Base-by-base conservation (phyloP, 1,140 invertebrate species). In the Oryctes rhinoceros region DNA sequence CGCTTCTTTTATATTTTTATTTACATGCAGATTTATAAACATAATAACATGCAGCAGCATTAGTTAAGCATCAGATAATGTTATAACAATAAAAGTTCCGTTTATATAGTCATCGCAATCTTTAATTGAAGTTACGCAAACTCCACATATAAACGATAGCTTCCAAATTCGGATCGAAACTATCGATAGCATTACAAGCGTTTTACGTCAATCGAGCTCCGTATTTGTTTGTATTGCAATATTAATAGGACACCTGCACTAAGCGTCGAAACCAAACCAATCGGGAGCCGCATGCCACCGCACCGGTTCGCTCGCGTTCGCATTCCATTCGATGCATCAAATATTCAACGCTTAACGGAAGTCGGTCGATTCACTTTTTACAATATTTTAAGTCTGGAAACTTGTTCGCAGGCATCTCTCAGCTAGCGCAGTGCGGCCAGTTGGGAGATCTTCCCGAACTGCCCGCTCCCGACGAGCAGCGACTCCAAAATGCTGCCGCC, bases 401-500 rank as follows among this genome's bases (percentile, higher is more conserved):
- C 65, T 67, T 67, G 65, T 76, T 76, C 18, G 20, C 87, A 96
- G 95, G 94, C 81, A 95, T 96, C 83, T 95, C 94, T 49, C 94
- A 93, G 81, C 87, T 96, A 80, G 93, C 94, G 24, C 94, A 92
- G 83, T 95, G 93, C 84, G 93, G 91, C 13, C 89, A 90, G 83
- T 88, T 93, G 83, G 92, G 92, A 81, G 90, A 92, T 75, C 88
- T 95, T 82, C 94, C 94, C 30, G 92, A 95, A 89, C 87, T 95
- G 82, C 94, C 94, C 80, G 91, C 92, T n/a, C 91, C 94, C 76
- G 94, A 96, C 88, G 94, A 95, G 86, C 92, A 94, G 86, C 90
- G 94, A 48, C 87, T 96, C 75, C 94, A 94, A 83, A 90, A 94
- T 39, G 94, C 94, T 0, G 94, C 94, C 9, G 88, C 92, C 77